Conservation (phyloP, 2,797 vertebrate genomes). For the Lagothrix lagotricha region DNA sequence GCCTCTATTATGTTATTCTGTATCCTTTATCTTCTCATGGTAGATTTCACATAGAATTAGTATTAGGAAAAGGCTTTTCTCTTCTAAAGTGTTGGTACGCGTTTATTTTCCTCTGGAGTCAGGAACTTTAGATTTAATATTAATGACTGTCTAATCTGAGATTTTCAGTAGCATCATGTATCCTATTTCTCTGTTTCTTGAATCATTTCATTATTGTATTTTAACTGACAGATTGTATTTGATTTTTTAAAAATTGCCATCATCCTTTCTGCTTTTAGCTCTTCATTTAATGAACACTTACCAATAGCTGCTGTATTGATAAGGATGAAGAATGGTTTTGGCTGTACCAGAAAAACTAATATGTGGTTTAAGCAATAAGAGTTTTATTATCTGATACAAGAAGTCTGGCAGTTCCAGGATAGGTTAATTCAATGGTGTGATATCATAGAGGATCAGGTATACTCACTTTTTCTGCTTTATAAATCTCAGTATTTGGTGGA, state of each 20-base stretch:
- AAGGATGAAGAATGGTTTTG: neutral
- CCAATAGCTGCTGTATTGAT: neutral
- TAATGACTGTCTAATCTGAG: neutral
- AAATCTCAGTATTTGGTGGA: neutral
- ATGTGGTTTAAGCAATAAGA: neutral
- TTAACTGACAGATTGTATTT: neutral
- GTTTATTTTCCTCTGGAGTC: neutral
- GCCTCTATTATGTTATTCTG: neutral
- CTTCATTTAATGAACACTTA: neutral
- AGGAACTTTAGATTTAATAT: neutral
- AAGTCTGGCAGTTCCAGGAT: neutral
- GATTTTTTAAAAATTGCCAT: neutral
- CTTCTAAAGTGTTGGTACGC: neutral
- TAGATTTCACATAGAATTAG: neutral
- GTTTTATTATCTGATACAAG: neutral
- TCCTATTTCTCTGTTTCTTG: conserved; percentile 14
- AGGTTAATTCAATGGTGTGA: neutral
- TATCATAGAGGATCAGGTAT: neutral
- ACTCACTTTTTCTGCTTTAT: neutral
- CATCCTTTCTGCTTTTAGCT: neutral
- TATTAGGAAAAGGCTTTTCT: neutral
- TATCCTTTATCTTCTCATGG: neutral
- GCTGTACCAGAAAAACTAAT: neutral
- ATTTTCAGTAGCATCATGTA: neutral
- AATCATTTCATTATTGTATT: neutral